Evolutionary conservation across 64 coral and sea anemone genomes (phyloP), one percentile per base, ranked within the genome.

Genomic region (Cladopsammia gracilis): DNA sequence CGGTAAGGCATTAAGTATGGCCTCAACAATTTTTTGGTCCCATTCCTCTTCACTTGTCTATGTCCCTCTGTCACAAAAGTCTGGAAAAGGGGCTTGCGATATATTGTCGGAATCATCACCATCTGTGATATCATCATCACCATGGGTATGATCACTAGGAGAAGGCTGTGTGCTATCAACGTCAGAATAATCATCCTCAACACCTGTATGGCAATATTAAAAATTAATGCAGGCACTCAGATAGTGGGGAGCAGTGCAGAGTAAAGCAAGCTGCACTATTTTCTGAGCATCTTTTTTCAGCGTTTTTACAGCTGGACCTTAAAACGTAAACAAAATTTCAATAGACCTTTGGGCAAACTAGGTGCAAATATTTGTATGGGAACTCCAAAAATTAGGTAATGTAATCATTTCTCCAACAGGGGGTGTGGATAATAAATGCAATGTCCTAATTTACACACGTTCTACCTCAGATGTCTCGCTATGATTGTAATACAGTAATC

Each of bases 1-100:
- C 57, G 56, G 87, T 46, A 89, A 89, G 34, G 73, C 58, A 89
- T 89, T 89, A 62, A 89, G 56, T 75, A 89, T 89, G 71, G 87
- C 71, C 20, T 56, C 71, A 77, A 77, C 87, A n/a, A n/a, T n/a
- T n/a, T n/a, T n/a, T n/a, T n/a, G n/a, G n/a, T n/a, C n/a, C n/a
- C n/a, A n/a, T n/a, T 87, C 44, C 26, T 87, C 85, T 87, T 87
- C 85, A 72, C 47, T 25, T 52, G 68, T 87, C 64, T 87, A 64
- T 49, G 49, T 53, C 48, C 67, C 42, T 87, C 52, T 43, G 7
- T 87, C 85, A 87, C 65, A 53, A 19, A 79, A 6, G 26, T 23
- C n/a, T n/a, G n/a, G n/a, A n/a, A n/a, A n/a, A n/a, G n/a, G 65
- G 20, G 22, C 65, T 69, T 69, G 65, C 0, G 65, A 25, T 69